phyloP scores from a whole-genome alignment of 2,888 invertebrate genomes.

The Platycheirus rosarum region DNA sequence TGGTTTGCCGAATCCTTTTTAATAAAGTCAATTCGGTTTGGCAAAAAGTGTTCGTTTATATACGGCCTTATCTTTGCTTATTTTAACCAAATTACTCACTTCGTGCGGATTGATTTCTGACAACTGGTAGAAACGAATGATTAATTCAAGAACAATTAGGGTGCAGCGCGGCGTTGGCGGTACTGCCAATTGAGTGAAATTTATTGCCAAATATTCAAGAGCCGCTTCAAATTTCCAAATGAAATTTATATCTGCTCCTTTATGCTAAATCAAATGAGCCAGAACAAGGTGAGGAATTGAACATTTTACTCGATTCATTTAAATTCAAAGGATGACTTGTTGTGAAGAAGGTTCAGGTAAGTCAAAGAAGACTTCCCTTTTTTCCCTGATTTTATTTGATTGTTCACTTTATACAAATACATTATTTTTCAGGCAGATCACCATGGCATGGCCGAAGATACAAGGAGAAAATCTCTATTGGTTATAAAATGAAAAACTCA shows the following conservation, averaged over 20 bases:
- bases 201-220: slow-evolving; percentile 47
- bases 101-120: slow-evolving; percentile 62
- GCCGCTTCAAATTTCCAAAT: slow-evolving; percentile 30
- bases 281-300: slow-evolving; percentile 25
- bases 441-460: too few species aligned
- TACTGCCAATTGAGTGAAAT: slow-evolving; percentile 58
- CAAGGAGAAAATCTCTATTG: too few species aligned
- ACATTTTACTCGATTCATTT: slow-evolving; percentile 17
- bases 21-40: slow-evolving; percentile 3
- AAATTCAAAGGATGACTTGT: slow-evolving; percentile 26
- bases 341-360: too few species aligned
- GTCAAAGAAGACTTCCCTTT: too few species aligned
- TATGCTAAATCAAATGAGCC: slow-evolving; percentile 32
- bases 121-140: slow-evolving; percentile 44
- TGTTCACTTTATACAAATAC: too few species aligned
- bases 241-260: slow-evolving; percentile 27
- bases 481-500: too few species aligned
- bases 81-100: slow-evolving; percentile 27
- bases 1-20: too few species aligned
- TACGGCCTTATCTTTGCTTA: slow-evolving; percentile 15
- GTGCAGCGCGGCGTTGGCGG: background rate
- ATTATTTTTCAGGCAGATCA: too few species aligned
- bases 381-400: too few species aligned
- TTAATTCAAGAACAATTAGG: slow-evolving; percentile 47
- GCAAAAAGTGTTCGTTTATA: background rate